A percentile compares a stretch with the other conserved stretches of the same genome.
phyloP scores from a whole-genome alignment of 2,113 vertebrate genomes.

The Nasalis larvatus region DNA sequence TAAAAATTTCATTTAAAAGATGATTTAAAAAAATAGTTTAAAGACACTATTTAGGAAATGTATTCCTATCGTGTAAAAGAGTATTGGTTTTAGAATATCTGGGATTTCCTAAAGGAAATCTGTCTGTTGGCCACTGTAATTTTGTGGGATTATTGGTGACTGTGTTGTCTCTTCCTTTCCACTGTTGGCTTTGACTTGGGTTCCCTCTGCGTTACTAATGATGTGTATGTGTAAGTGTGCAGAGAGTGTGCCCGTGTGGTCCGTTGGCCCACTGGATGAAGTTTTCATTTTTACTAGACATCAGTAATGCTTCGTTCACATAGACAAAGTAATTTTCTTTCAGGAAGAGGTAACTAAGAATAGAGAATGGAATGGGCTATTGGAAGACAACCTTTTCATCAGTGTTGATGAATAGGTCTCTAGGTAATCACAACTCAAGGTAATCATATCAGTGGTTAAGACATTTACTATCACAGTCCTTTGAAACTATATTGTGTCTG shows the following conservation, averaged over 20 bases:
- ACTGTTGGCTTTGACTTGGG: not conserved
- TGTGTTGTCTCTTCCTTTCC: not conserved
- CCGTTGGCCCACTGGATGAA: not conserved
- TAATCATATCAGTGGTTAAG: not conserved
- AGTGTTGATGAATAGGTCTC: not conserved
- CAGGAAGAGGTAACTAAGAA: not conserved
- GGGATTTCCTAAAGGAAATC: not conserved
- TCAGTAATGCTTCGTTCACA: not conserved
- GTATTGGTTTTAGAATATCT: not conserved
- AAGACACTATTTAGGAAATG: not conserved
- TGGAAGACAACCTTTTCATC: not conserved
- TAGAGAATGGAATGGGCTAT: not conserved
- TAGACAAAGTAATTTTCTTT: not conserved
- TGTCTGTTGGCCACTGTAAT: not conserved
- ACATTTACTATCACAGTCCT: not conserved
- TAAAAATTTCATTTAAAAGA: not conserved
- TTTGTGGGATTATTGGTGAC: not conserved
- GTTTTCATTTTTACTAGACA: not conserved
- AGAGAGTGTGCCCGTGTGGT: not conserved
- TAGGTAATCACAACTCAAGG: not conserved
- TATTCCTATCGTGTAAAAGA: not conserved
- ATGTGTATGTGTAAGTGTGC: not conserved
- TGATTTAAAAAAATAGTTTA: not conserved
- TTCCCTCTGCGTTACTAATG: fast-evolving
- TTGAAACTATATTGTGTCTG: conserved; percentile 3